A percentile compares a stretch with the other conserved stretches of the same genome.
These are phyloP conservation scores for Plectrocnemia conspersa DNA, from an alignment of 1,140 invertebrate species.

Conservation along the genomic window DNA sequence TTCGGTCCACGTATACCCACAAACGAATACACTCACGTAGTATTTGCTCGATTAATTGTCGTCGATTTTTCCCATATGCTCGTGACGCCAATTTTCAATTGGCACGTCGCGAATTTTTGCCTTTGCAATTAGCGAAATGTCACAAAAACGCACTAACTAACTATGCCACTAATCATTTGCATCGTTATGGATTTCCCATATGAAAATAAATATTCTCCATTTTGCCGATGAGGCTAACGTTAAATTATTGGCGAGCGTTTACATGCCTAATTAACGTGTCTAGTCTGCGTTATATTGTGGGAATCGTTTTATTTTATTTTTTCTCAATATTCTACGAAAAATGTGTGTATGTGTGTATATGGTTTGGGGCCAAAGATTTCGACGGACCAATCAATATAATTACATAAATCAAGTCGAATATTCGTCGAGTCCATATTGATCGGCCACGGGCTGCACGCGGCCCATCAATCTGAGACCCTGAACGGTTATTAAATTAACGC, in stretches of 20 bases:
- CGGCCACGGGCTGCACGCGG: conserved; percentile 24
- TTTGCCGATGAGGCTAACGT: background rate
- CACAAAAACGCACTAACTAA: too few species aligned
- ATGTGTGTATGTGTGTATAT: background rate
- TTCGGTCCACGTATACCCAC: too few species aligned
- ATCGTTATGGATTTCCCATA: conserved; percentile 3
- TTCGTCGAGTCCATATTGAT: conserved; percentile 31
- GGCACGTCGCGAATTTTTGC: conserved; percentile 2
- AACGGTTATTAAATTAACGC: conserved; percentile 21
- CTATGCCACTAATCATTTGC: background rate
- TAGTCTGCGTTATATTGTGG: too few species aligned
- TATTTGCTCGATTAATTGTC: too few species aligned
- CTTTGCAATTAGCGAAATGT: conserved; percentile 6
- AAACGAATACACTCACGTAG: too few species aligned
- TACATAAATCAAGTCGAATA: conserved; percentile 29
- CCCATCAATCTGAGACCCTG: conserved; percentile 30
- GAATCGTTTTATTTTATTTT: too few species aligned
- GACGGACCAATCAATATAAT: conserved; percentile 28
- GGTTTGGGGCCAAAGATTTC: conserved; percentile 2
- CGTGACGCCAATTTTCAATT: too few species aligned
- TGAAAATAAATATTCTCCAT: too few species aligned
- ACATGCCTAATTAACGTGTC: background rate
- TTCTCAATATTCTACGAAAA: too few species aligned
- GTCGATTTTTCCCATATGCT: too few species aligned
- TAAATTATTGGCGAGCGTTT: background rate